These are phyloP conservation scores for Aphodius granarius DNA, from an alignment of 2,888 invertebrate genomes.

Conservation along the genomic window DNA sequence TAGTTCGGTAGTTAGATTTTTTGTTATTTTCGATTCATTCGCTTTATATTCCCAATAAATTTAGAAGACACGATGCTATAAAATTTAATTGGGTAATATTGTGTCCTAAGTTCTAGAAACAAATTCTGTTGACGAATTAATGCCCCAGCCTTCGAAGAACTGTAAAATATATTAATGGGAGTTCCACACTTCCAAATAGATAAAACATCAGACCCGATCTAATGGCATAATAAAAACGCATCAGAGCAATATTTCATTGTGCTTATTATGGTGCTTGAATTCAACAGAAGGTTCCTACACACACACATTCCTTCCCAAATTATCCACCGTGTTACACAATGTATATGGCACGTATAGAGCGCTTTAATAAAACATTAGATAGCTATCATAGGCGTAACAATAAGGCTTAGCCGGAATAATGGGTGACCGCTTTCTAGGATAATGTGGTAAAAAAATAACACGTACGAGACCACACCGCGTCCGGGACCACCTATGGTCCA, in stretches of 20 bases:
- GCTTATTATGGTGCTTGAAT: neutral
- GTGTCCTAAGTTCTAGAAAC: neutral
- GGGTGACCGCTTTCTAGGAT: neutral
- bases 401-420: neutral
- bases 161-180: neutral
- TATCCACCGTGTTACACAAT: neutral
- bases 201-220: neutral
- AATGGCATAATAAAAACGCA: neutral
- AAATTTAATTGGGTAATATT: neutral
- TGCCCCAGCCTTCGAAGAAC: neutral
- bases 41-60: neutral
- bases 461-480: slow-evolving; percentile 2
- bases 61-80: neutral
- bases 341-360: neutral
- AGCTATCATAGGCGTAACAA: neutral
- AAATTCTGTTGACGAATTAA: neutral
- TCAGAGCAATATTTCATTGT: neutral
- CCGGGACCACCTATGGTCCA: slow-evolving; percentile 11
- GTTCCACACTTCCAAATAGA: neutral
- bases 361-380: neutral
- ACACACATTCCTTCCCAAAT: neutral
- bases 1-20: too few species aligned
- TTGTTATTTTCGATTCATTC: neutral
- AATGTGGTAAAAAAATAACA: slow-evolving; percentile 1
- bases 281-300: neutral